phyloP scores from a whole-genome alignment of 2,888 invertebrate species.

The Eledone cirrhosa region DNA sequence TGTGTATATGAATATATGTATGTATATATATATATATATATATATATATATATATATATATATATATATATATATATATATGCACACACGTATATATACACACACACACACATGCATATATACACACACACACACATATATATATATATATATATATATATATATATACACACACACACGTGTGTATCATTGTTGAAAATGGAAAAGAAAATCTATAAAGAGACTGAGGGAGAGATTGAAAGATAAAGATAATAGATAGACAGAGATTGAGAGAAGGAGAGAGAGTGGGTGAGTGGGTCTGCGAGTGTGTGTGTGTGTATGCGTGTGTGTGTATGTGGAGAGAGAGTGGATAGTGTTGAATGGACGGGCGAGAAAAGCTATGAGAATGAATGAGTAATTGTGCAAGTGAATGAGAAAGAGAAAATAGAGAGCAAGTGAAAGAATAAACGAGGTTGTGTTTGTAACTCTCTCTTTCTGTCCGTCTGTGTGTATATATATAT shows the following conservation, averaged over 20 bases:
- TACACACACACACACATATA: background rate
- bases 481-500: background rate
- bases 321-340: no score
- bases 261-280: background rate
- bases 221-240: background rate
- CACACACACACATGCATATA: background rate
- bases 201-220: background rate
- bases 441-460: no score
- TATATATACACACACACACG: background rate
- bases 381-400: no score
- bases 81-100: background rate
- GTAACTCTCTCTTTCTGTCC: background rate
- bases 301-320: background rate
- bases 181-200: background rate
- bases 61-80: background rate
- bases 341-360: no score
- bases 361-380: no score
- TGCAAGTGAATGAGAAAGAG: no score
- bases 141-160: conserved; percentile 1
- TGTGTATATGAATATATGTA: background rate
- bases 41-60: background rate
- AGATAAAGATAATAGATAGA: background rate
- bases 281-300: background rate
- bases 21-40: background rate
- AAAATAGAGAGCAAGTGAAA: no score